Conservation (phyloP, 2,888 invertebrate genomes). For the Frankliniella intonsa region DNA sequence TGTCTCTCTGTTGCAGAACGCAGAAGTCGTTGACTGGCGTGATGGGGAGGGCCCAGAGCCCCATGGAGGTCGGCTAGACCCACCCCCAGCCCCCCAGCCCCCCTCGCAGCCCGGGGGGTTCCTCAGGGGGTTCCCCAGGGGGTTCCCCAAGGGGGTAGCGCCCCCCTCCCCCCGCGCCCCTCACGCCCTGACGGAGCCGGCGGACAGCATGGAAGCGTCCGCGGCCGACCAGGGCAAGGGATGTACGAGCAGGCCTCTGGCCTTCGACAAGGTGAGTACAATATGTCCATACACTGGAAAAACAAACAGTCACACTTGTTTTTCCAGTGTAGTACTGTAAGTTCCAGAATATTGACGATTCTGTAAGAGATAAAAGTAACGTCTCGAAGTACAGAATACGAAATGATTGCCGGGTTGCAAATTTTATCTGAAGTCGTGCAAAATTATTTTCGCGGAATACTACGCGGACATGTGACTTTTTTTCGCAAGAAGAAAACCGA, state of each 20-base stretch:
- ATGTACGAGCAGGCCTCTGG: constrained; percentile 10
- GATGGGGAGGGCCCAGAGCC: constrained; percentile 20
- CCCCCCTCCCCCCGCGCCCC: not conserved
- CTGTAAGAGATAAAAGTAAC: no score
- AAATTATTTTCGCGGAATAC: no score
- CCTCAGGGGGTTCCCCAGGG: constrained; percentile 4
- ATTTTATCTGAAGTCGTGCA: no score
- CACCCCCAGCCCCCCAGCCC: constrained; percentile 11
- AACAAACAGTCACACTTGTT: no score
- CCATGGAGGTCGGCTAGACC: constrained; percentile 19
- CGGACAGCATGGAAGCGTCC: constrained; percentile 23
- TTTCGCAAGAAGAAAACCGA: no score
- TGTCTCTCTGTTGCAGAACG: constrained; percentile 5
- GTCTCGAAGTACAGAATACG: no score
- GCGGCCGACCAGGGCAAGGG: constrained; percentile 17
- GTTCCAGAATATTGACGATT: no score
- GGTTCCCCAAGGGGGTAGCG: not conserved
- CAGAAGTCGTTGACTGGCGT: constrained; percentile 1
- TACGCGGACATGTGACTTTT: no score
- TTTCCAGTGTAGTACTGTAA: no score
- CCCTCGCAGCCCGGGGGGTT: constrained; percentile 7
- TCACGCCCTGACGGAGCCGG: not conserved
- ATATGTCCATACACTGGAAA: no score
- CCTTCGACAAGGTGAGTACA: constrained; percentile 4
- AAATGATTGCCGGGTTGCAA: no score